Percentiles rank a stretch among this genome's conserved stretches.
Evolutionary conservation across 1,140 invertebrate genomes (phyloP).

Genomic region (Bombus sylvicola): DNA sequence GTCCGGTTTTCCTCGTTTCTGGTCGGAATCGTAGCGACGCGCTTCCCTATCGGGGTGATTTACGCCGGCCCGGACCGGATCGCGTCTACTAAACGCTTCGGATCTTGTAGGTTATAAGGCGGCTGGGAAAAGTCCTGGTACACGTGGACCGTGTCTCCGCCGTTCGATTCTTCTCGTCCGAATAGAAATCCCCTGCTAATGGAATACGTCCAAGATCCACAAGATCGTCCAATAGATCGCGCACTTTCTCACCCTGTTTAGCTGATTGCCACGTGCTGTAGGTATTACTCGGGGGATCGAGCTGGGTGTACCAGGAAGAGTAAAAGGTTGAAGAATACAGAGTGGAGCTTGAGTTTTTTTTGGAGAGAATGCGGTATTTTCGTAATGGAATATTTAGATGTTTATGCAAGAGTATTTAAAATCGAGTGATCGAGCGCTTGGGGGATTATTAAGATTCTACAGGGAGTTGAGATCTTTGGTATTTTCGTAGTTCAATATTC

Average conservation of each 20-base stretch:
- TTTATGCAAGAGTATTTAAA: too few relatives aligned
- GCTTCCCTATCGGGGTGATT: slow-evolving; percentile 51
- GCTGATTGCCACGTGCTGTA: slow-evolving; percentile 1
- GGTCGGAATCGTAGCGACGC: slow-evolving; percentile 30
- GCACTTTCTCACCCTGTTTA: background rate
- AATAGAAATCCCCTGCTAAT: slow-evolving; percentile 46
- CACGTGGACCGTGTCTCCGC: background rate
- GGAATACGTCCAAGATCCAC: slow-evolving; percentile 35
- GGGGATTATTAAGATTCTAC: too few relatives aligned
- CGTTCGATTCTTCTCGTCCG: slow-evolving; percentile 6
- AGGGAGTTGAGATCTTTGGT: too few relatives aligned
- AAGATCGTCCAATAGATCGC: background rate
- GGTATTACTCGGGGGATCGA: background rate
- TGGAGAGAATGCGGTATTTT: too few relatives aligned
- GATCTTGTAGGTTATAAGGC: slow-evolving; percentile 42
- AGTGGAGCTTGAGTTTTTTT: background rate
- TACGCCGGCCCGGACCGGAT: slow-evolving; percentile 13
- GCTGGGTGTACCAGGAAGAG: background rate
- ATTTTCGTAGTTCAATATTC: too few relatives aligned
- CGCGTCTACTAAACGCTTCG: slow-evolving; percentile 38
- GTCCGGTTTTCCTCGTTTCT: slow-evolving; percentile 46
- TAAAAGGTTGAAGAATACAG: background rate
- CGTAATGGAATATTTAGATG: too few relatives aligned
- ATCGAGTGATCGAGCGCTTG: too few relatives aligned
- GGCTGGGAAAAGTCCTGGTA: background rate